Percentiles rank a stretch among this genome's conserved stretches.
Evolutionary conservation across 2,888 invertebrate genomes (phyloP).

Genomic region (Parnassius smintheus): DNA sequence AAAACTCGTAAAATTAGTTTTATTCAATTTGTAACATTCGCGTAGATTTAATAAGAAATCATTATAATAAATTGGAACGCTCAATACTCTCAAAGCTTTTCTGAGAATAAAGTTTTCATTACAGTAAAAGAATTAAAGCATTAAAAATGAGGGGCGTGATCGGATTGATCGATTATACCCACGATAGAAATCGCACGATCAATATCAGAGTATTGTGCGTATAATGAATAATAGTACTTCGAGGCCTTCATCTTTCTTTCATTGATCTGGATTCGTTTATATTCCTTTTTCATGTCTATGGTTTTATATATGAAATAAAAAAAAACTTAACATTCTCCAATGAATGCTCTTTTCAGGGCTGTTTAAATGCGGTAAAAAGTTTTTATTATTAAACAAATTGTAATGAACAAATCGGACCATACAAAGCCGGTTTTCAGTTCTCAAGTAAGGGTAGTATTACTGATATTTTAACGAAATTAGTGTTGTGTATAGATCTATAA

Average conservation of each 20-base stretch:
- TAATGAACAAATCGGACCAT: too few species aligned
- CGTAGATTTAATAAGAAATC: too few species aligned
- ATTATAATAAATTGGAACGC: too few species aligned
- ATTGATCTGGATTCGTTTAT: constrained; percentile 19
- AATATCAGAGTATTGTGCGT: constrained; percentile 37
- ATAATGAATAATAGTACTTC: constrained; percentile 35
- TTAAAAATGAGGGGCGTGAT: constrained; percentile 33
- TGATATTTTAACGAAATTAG: too few species aligned
- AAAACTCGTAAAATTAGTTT: too few species aligned
- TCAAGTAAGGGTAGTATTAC: too few species aligned
- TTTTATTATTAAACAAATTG: too few species aligned
- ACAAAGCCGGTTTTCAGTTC: too few species aligned
- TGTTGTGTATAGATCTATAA: too few species aligned
- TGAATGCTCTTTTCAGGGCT: constrained; percentile 6
- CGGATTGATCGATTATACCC: constrained; percentile 38
- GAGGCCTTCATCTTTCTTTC: constrained; percentile 6
- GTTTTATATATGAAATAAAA: constrained; percentile 2
- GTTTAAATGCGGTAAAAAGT: too few species aligned
- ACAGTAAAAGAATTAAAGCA: constrained; percentile 11
- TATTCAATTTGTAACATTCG: too few species aligned
- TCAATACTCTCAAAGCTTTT: too few species aligned
- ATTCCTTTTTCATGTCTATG: constrained; percentile 13
- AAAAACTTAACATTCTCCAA: constrained; percentile 5
- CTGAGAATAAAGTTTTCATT: constrained; percentile 19
- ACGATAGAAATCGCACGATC: constrained; percentile 38